Base-by-base conservation (phyloP, 1,140 invertebrate genomes). In the Druon quercuslanigerum region DNA sequence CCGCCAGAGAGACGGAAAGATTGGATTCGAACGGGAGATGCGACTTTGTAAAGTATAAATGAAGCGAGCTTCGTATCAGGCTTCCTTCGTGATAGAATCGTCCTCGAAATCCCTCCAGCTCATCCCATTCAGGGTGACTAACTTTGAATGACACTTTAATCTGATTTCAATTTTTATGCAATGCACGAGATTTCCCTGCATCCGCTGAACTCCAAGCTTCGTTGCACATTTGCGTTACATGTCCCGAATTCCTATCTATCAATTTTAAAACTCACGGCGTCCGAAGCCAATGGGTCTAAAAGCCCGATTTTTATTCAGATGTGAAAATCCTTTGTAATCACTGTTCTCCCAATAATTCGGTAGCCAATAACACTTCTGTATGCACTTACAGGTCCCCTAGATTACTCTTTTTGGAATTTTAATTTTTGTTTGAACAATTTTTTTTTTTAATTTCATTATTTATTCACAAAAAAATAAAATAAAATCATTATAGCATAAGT, bases 61-160 rank as follows among this genome's bases (percentile, higher is more conserved):
- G 54, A 56, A 56, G 54, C 54, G 17, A 56, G 54, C 54, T 56
- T 11, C n/a, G 54, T 56, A 19, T 11, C n/a, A 17, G 20, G 11
- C 54, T 56, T 66, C 5, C 33, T 40, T 33, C 40, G 40, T 9
- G 40, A 46, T 46, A 46, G 40, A 46, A 46, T 46, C 40, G 40
- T 46, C 20, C 13, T 40, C 25, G 60, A 40, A 66, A 66, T 66
- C 60, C 60, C 40, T 56, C 60, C 60, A 46, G 60, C 25, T 66
- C 60, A 66, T 66, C 33, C 40, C 60, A 66, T 66, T 40, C 60
- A 40, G 25, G 60, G 60, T 66, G 33, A 46, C 25, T 66, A 66
- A 66, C 60, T 66, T 66, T 66, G 60, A 66, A 66, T 66, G 60
- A 66, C 60, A 66, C 60, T 66, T 66, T 66, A 66, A 66, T 66